phyloP scores from a whole-genome alignment of 2,113 vertebrate genomes.

The Cichladusa arquata region DNA sequence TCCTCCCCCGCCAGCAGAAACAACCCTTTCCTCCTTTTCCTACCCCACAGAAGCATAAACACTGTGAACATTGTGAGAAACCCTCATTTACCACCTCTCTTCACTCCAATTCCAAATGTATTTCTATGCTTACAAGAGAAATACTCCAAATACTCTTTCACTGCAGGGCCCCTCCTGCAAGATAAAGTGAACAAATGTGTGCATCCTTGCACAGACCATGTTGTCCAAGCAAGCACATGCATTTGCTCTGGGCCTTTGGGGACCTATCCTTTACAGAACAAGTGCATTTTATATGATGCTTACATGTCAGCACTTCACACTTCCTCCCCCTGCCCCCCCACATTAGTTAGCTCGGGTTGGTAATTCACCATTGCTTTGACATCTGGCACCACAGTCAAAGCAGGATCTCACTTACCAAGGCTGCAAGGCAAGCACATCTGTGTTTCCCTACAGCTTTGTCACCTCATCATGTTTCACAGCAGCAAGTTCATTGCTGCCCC shows the following conservation, averaged over 20 bases:
- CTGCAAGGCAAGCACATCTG: conserved; percentile 19
- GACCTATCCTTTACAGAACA: neutral
- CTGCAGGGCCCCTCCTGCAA: neutral
- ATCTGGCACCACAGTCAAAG: conserved; percentile 31
- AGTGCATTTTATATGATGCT: neutral
- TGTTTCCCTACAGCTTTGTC: conserved; percentile 13
- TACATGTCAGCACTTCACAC: neutral
- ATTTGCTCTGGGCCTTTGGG: neutral
- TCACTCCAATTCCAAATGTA: neutral
- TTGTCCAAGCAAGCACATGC: neutral
- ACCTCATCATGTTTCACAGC: neutral
- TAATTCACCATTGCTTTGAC: conserved; percentile 11
- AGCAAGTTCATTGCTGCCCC: neutral
- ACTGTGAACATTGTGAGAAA: neutral
- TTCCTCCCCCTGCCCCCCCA: neutral
- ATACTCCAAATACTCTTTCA: neutral
- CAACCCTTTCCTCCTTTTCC: neutral
- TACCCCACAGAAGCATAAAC: neutral
- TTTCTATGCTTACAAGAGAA: neutral
- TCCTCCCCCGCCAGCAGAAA: neutral
- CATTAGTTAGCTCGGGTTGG: neutral
- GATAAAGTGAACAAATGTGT: neutral
- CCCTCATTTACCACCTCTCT: neutral
- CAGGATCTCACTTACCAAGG: neutral
- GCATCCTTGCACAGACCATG: neutral